Evolutionary conservation across 2,113 vertebrate genomes (phyloP), one percentile per base, ranked within the genome.

Genomic region (Strix uralensis): DNA sequence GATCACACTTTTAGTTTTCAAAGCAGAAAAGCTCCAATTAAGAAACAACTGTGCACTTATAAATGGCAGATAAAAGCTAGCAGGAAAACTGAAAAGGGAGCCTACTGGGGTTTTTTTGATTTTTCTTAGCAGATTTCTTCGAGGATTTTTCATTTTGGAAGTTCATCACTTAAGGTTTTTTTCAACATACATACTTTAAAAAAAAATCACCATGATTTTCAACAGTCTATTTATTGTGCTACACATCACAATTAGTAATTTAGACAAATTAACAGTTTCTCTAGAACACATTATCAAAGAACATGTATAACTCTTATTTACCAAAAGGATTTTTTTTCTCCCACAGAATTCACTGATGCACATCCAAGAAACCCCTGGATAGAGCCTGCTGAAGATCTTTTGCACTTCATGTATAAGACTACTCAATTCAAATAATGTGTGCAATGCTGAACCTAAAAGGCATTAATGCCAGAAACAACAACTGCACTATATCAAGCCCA

Each of bases 391-490:
- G 91, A 95, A 94, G 93, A 97, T 96, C 84, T 90, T 95, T 97
- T 97, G 81, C 95, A 97, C 95, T 97, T 97, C 94, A 94, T 87
- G 94, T 82, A 92, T 95, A 93, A 96, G 95, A 96, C 73, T 88
- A 57, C 66, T 97, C 95, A 92, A 94, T 81, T 94, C 94, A 91
- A 97, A 93, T 93, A 97, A 96, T 18, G 69, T 92, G 89, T 86
- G 57, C 86, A 82, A 83, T 2, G 27, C 62, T 93, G 93, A 96
- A 96, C 81, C 84, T 80, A 97, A 94, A 86, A 95, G 90, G 54
- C 70, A 69, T 67, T 91, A 94, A 92, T 97, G 95, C 97, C 97
- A 98, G 90, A 95, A 98, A 98, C 52, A 98, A 98, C 95, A 97
- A 98, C 90, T 98, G 97, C 59, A 93, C 58, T 95, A 80, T 67